Evolutionary conservation across 1,140 invertebrate species (phyloP).

Genomic region (Bombus ignitus): DNA sequence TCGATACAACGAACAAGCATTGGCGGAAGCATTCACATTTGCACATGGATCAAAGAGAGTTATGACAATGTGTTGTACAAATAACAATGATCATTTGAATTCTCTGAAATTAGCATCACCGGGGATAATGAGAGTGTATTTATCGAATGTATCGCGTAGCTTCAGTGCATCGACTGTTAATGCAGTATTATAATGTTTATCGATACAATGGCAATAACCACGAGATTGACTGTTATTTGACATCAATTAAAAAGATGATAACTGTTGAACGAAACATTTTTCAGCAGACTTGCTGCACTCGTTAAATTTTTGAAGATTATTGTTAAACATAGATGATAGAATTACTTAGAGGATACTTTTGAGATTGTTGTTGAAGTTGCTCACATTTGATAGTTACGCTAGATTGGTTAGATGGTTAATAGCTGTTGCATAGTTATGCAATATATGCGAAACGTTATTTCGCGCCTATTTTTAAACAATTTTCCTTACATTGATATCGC

Average conservation of each 20-base stretch:
- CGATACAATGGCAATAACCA: too few species aligned
- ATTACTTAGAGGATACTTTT: slow-evolving; percentile 16
- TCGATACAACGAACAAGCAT: background rate
- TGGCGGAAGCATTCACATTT: background rate
- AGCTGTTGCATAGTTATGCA: slow-evolving; percentile 11
- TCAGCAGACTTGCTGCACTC: background rate
- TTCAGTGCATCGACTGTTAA: background rate
- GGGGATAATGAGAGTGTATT: background rate
- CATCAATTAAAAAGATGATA: background rate
- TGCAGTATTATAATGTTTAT: background rate
- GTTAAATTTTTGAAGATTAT: slow-evolving; percentile 8
- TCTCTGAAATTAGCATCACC: background rate
- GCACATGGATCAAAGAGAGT: background rate
- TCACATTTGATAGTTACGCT: slow-evolving; percentile 25
- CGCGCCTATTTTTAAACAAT: slow-evolving; percentile 18
- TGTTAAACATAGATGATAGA: background rate
- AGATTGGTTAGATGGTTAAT: slow-evolving; percentile 30
- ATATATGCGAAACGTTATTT: background rate
- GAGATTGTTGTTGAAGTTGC: slow-evolving; percentile 5
- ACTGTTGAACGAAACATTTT: background rate
- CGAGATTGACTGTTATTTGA: slow-evolving; percentile 9
- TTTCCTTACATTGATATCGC: background rate
- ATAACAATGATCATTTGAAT: background rate
- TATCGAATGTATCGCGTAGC: background rate
- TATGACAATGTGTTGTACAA: background rate